Evolutionary conservation across 2,113 vertebrate species (phyloP), one percentile per base, ranked within the genome.

Genomic region (Gyps fulvus): DNA sequence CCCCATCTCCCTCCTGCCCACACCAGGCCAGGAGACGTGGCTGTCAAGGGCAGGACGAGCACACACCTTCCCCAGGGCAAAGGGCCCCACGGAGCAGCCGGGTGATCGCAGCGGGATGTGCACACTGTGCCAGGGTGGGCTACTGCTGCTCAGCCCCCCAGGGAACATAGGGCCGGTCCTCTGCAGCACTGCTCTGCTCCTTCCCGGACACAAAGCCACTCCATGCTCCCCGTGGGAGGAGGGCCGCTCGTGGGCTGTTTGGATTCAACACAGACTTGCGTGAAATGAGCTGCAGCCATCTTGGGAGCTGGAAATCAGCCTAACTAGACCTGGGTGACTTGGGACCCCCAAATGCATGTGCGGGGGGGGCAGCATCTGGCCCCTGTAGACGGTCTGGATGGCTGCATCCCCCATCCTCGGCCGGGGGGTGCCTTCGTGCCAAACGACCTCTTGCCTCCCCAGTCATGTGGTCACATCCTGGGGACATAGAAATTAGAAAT

Each of bases 371-470:
- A 87, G 49, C 36, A 25, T 43, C 32, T 70, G 66, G 3, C 5
- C n/a, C 47, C 18, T 36, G 31, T 4, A 17, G n/a, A 63, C 1
- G 3, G 25, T 65, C 36, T 14, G 21, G 20, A 23, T 21, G 21
- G 58, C 54, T 66, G 59, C 50, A 59, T 29, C 8, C 31, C 42
- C 26, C 61, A 25, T 26, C 16, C 26, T 77, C 0, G 4, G 49
- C 55, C 0, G 0, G 31, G 17, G 21, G 6, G 4, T 38, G 16
- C 14, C 31, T 54, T 0, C 0, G 20, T 58, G 38, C 21, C 66
- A 58, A 79, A 32, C 40, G 9, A 11, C 26, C 34, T 81, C 50
- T 57, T 80, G 57, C n/a, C 16, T 49, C 38, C 38, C 29, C 8
- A 13, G 25, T 29, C 2, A 0, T 40, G 29, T 42, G 55, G 55